Conservation (phyloP, 2,888 invertebrate species). For the Cactoblastis cactorum region DNA sequence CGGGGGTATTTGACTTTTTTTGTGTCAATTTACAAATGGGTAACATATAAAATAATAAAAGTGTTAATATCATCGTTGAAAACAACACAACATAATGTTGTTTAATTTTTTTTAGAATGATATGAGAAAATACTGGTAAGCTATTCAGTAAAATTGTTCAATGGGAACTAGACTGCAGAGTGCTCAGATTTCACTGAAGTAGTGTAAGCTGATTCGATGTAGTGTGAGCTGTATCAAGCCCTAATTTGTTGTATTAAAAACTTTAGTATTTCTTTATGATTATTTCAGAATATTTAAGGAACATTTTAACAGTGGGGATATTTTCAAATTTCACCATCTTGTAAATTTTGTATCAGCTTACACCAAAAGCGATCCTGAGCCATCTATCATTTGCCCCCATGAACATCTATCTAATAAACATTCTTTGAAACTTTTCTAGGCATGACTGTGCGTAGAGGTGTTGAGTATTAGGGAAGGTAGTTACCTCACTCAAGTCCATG, state of each 20-base stretch:
- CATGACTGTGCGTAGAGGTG: slow-evolving; percentile 9
- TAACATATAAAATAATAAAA: slow-evolving; percentile 79
- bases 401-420: not conserved
- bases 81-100: slow-evolving; percentile 39
- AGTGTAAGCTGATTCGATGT: not conserved
- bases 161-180: not conserved
- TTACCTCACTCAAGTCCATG: slow-evolving; percentile 89
- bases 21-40: slow-evolving; percentile 80
- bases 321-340: no score
- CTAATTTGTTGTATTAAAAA: no score
- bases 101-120: slow-evolving; percentile 31
- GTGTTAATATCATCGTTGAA: slow-evolving; percentile 79
- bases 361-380: no score
- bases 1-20: slow-evolving; percentile 75
- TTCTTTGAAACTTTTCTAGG: not conserved
- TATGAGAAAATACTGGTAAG: slow-evolving; percentile 17
- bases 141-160: not conserved
- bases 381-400: not conserved
- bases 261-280: no score
- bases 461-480: slow-evolving; percentile 26
- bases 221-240: no score
- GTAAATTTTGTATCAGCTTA: no score
- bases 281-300: no score
- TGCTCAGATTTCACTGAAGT: not conserved
- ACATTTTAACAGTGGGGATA: no score